A percentile compares a stretch with the other conserved stretches of the same genome.
phyloP scores from a whole-genome alignment of 2,888 invertebrate genomes.

The Keiferia lycopersicella region DNA sequence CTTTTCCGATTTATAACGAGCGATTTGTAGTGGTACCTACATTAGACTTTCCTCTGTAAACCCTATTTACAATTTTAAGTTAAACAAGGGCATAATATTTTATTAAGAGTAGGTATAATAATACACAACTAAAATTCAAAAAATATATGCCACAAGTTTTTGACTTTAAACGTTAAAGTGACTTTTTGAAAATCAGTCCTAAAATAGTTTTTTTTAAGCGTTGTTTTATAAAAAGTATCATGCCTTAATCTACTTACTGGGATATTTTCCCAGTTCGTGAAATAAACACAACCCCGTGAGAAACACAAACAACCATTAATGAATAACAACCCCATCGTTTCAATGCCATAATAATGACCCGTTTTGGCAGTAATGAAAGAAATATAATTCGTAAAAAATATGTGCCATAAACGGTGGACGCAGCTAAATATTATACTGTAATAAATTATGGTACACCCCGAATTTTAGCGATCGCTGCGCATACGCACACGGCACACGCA shows the following conservation, averaged over 20 bases:
- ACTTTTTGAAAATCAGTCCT: too few species aligned
- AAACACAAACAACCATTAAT: slow-evolving; percentile 72
- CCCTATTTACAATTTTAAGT: too few species aligned
- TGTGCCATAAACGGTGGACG: slow-evolving; percentile 71
- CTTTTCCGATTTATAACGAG: too few species aligned
- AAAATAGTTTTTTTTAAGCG: too few species aligned
- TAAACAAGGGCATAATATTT: too few species aligned
- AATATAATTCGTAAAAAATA: slow-evolving; percentile 68
- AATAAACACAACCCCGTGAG: slow-evolving; percentile 60
- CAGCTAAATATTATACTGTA: slow-evolving; percentile 77
- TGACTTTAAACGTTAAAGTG: too few species aligned
- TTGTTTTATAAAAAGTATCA: too few species aligned
- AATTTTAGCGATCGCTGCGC: slow-evolving; percentile 68
- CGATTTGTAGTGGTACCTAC: too few species aligned
- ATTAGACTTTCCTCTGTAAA: too few species aligned
- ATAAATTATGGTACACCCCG: slow-evolving; percentile 80
- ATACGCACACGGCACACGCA: slow-evolving; percentile 57
- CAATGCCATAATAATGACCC: slow-evolving; percentile 70
- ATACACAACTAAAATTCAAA: too few species aligned
- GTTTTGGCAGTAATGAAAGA: slow-evolving; percentile 72
- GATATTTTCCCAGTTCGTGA: slow-evolving; percentile 29
- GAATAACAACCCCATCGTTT: slow-evolving; percentile 68
- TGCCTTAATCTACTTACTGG: background rate
- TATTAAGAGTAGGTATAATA: too few species aligned
- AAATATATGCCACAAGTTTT: too few species aligned